Percentiles rank a stretch among this genome's conserved stretches.
These are phyloP conservation scores for Myathropa florea DNA, from an alignment of 2,888 invertebrate species.

Conservation along the genomic window DNA sequence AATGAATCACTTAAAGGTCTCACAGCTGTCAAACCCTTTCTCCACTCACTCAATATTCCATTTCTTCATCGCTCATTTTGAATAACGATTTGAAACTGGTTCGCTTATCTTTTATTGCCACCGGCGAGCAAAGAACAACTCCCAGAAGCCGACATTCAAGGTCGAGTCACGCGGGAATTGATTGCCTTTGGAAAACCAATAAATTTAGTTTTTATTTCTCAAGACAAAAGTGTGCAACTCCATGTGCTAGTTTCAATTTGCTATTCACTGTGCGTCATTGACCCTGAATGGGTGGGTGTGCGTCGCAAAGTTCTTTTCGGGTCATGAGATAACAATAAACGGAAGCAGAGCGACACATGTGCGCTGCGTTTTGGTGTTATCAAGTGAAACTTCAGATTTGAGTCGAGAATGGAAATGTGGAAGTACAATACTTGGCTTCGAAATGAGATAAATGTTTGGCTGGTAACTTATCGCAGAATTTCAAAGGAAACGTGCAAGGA, in stretches of 20 bases:
- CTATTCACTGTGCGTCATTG: background rate
- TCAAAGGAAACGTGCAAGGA: no score
- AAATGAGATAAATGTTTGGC: no score
- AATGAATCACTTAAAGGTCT: background rate
- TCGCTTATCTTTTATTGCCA: background rate
- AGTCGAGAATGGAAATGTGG: background rate
- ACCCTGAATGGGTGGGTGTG: background rate
- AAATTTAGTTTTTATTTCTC: background rate
- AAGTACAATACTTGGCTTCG: background rate
- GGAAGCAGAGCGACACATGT: background rate
- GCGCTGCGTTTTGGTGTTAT: background rate
- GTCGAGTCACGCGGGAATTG: background rate
- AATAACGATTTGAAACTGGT: background rate
- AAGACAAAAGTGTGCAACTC: background rate
- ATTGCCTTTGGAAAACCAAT: background rate
- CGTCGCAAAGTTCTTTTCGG: background rate
- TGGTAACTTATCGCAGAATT: no score
- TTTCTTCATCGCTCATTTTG: no score
- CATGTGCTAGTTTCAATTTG: background rate
- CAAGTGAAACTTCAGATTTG: background rate
- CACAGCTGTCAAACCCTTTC: background rate
- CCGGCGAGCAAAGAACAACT: background rate
- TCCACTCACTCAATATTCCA: background rate
- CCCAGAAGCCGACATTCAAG: background rate
- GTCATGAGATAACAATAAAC: background rate